A percentile compares a stretch with the other conserved stretches of the same genome.
Conservation (phyloP, 1,140 invertebrate genomes). For the Halictus rubicundus region DNA sequence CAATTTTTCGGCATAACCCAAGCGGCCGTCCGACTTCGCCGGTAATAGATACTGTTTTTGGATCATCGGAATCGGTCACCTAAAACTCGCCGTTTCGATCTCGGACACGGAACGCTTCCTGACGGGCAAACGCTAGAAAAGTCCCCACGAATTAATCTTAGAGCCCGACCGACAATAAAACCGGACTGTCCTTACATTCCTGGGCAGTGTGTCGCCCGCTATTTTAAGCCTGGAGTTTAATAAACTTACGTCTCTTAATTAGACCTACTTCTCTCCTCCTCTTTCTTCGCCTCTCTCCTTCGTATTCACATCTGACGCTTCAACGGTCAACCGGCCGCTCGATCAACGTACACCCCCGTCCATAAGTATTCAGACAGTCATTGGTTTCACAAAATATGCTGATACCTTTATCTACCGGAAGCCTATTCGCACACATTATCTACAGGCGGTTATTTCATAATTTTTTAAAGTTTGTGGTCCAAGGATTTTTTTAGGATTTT, state of each 20-base stretch:
- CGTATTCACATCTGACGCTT: slow-evolving; percentile 43
- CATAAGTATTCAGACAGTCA: too few relatives aligned
- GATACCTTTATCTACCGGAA: too few relatives aligned
- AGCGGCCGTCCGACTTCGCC: too few relatives aligned
- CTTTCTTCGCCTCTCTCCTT: slow-evolving; percentile 38
- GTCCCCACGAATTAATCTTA: slow-evolving; percentile 68
- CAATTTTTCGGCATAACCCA: slow-evolving; percentile 38
- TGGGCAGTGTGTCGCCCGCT: slow-evolving; percentile 76
- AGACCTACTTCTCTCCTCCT: slow-evolving; percentile 65
- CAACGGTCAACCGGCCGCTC: slow-evolving; percentile 19
- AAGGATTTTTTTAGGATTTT: too few relatives aligned
- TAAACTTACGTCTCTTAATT: slow-evolving; percentile 77
- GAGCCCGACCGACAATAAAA: slow-evolving; percentile 73
- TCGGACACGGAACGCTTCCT: background rate
- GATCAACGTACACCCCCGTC: background rate
- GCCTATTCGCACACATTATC: too few relatives aligned
- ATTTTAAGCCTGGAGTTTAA: slow-evolving; percentile 76
- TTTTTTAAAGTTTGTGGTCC: too few relatives aligned
- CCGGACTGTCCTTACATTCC: slow-evolving; percentile 77
- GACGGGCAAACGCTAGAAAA: slow-evolving; percentile 38
- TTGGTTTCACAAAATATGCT: too few relatives aligned
- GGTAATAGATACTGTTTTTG: too few relatives aligned
- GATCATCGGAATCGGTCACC: too few relatives aligned
- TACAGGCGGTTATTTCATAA: too few relatives aligned
- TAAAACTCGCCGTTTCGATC: too few relatives aligned